phyloP scores from a whole-genome alignment of 2,113 vertebrate species.

The Shinisaurus crocodilurus region DNA sequence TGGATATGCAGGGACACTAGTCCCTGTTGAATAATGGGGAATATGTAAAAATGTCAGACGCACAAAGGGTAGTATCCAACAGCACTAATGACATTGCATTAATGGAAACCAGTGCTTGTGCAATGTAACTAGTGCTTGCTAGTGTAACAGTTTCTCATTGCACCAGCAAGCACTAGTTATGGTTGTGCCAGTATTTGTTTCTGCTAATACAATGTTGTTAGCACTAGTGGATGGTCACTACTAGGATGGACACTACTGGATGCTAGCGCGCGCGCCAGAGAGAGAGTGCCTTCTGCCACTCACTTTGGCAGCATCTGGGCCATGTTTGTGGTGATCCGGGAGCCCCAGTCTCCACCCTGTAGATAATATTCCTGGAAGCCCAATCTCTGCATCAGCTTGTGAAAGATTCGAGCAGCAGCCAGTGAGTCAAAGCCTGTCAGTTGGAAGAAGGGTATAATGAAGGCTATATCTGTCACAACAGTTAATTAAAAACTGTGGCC shows the following conservation, averaged over 20 bases:
- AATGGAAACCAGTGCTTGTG: too few species aligned
- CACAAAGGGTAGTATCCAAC: too few species aligned
- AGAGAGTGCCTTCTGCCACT: constrained; percentile 54
- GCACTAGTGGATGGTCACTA: too few species aligned
- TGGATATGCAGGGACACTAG: too few species aligned
- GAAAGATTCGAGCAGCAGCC: constrained; percentile 85
- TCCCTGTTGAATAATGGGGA: neutral
- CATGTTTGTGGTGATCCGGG: constrained; percentile 82
- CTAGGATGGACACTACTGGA: too few species aligned
- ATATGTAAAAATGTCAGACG: neutral
- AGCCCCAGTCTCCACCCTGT: constrained; percentile 91
- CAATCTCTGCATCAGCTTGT: constrained; percentile 88
- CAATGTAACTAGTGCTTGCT: too few species aligned
- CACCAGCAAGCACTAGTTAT: too few species aligned
- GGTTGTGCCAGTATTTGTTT: too few species aligned
- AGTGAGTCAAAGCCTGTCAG: constrained; percentile 78
- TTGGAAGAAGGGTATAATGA: constrained; percentile 20
- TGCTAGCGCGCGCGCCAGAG: neutral
- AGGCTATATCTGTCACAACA: neutral
- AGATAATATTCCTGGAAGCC: constrained; percentile 88
- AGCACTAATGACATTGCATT: too few species aligned
- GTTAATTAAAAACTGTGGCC: neutral
- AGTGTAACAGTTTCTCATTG: too few species aligned
- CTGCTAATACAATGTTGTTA: too few species aligned
- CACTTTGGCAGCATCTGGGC: constrained; percentile 90